These are phyloP conservation scores for Acestrorhynchus altus DNA, from an alignment of 2,797 vertebrate species.

Conservation along the genomic window DNA sequence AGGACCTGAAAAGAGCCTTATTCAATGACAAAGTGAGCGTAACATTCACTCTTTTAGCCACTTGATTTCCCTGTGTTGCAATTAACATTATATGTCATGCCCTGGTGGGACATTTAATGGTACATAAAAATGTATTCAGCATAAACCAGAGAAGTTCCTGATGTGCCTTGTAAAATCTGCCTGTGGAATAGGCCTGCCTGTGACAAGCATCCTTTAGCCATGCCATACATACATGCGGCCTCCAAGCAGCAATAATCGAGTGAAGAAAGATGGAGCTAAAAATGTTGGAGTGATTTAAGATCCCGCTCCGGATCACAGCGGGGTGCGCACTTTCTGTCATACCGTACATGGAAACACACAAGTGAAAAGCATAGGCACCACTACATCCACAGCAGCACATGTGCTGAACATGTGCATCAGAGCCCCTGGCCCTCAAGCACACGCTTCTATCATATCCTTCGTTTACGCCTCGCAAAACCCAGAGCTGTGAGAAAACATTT, in stretches of 20 bases:
- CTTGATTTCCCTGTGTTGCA: constrained; percentile 31
- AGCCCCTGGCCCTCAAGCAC: constrained; percentile 3
- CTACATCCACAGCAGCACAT: background rate
- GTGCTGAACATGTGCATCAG: constrained; percentile 8
- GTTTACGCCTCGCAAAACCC: constrained; percentile 41
- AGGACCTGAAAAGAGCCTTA: constrained; percentile 4
- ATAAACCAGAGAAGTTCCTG: constrained; percentile 74
- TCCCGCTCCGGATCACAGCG: constrained; percentile 63
- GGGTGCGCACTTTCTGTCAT: constrained; percentile 67
- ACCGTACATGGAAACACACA: constrained; percentile 76
- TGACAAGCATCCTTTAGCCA: constrained; percentile 64
- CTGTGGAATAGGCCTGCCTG: constrained; percentile 57
- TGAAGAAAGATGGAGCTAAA: constrained; percentile 47
- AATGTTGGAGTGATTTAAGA: constrained; percentile 70
- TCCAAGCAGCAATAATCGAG: constrained; percentile 27
- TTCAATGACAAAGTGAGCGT: constrained; percentile 23
- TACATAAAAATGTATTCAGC: constrained; percentile 74
- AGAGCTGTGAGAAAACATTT: constrained; percentile 32
- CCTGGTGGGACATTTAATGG: constrained; percentile 71
- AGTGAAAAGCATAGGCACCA: constrained; percentile 43
- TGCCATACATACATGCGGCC: constrained; percentile 18
- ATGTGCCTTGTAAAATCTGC: constrained; percentile 69
- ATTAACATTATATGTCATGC: constrained; percentile 62
- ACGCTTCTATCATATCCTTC: constrained; percentile 30
- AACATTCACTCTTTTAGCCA: constrained; percentile 4